These are phyloP conservation scores for Notodonta ziczac DNA, from an alignment of 2,888 invertebrate genomes.

Conservation along the genomic window DNA sequence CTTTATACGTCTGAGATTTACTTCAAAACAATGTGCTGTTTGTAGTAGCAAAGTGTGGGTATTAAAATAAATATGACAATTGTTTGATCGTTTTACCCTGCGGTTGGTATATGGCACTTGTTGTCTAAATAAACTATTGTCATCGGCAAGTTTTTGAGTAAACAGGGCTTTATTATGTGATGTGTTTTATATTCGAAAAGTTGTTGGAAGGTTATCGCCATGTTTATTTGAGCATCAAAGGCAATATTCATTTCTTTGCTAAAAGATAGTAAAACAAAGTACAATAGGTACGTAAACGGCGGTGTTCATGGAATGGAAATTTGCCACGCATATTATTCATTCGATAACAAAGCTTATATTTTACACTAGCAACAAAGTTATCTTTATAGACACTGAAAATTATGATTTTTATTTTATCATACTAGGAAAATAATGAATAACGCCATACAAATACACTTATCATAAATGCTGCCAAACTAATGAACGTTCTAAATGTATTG, in stretches of 20 bases:
- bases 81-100: constrained; percentile 11
- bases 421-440: too few species aligned
- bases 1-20: constrained; percentile 28
- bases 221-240: background rate
- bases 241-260: background rate
- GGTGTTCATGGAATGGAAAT: too few species aligned
- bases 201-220: background rate
- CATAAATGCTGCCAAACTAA: too few species aligned
- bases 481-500: too few species aligned
- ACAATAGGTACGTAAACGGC: too few species aligned
- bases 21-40: constrained; percentile 30
- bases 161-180: background rate
- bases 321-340: too few species aligned
- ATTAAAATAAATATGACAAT: constrained; percentile 28
- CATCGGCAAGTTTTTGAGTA: background rate
- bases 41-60: constrained; percentile 15
- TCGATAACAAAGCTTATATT: too few species aligned
- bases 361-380: too few species aligned
- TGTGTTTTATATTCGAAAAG: background rate
- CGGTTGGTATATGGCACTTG: constrained; percentile 1
- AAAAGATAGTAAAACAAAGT: too few species aligned
- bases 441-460: too few species aligned
- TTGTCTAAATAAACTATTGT: background rate
- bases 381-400: too few species aligned
- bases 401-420: too few species aligned